Conservation (phyloP, 2,888 invertebrate genomes). For the Ophioninae sp. region DNA sequence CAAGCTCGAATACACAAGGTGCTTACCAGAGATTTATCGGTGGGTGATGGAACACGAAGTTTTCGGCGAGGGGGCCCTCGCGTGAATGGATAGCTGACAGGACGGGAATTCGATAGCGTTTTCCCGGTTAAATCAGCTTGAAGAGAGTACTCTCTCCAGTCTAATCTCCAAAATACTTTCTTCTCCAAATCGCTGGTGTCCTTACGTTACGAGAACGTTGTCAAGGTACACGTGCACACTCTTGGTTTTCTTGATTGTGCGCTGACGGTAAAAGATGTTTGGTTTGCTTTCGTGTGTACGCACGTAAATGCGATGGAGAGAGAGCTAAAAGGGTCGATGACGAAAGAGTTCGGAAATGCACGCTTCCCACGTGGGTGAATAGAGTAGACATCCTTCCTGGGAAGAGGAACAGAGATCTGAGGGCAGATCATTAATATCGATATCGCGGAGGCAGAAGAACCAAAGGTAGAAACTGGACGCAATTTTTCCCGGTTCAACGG, state of each 20-base stretch:
- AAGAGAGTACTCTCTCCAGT: conserved; percentile 18
- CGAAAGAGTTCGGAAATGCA: conserved; percentile 79
- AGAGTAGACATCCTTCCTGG: conserved; percentile 73
- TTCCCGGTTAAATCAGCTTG: conserved; percentile 3
- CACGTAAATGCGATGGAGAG: conserved; percentile 53
- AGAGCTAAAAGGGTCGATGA: conserved; percentile 79
- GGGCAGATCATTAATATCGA: conserved; percentile 37
- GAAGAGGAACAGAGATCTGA: conserved; percentile 7
- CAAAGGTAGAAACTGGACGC: conserved; percentile 35
- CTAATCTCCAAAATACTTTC: neutral
- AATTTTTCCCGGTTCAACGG: conserved; percentile 24
- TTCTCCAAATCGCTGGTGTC: neutral
- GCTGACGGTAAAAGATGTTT: conserved; percentile 47
- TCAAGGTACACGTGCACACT: conserved; percentile 40
- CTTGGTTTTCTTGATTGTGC: conserved; percentile 21
- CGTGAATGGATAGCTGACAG: conserved; percentile 37
- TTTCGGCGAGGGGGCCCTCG: conserved; percentile 11
- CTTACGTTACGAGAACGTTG: conserved; percentile 39
- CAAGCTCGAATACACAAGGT: neutral
- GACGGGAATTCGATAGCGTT: conserved; percentile 28
- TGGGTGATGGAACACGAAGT: neutral
- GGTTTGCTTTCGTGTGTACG: conserved; percentile 10
- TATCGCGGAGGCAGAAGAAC: conserved; percentile 49
- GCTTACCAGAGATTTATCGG: neutral
- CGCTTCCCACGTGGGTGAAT: conserved; percentile 76